A percentile compares a stretch with the other conserved stretches of the same genome.
Conservation (phyloP, 2,113 vertebrate genomes). For the Aleadryas rufinucha region DNA sequence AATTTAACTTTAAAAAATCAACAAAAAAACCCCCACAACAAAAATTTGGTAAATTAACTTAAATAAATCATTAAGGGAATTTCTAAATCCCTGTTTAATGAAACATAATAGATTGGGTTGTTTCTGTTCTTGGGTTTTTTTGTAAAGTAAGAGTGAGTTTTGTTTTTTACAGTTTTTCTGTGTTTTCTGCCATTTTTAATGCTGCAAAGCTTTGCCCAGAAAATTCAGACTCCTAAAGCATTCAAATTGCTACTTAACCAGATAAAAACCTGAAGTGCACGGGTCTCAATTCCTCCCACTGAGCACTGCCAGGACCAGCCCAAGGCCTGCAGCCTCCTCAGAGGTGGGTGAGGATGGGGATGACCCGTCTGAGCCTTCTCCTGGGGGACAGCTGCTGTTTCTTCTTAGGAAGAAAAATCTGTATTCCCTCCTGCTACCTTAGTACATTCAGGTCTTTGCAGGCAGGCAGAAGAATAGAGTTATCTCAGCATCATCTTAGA, state of each 20-base stretch:
- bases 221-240: neutral
- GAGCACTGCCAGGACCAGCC: neutral
- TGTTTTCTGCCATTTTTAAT: neutral
- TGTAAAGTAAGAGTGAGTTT: neutral
- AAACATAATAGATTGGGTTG: neutral
- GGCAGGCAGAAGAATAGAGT: neutral
- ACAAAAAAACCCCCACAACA: neutral
- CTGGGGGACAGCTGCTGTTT: neutral
- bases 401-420: neutral
- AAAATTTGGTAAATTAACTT: neutral
- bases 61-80: neutral
- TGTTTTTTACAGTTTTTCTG: neutral
- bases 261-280: neutral
- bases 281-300: neutral
- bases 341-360: too few species aligned
- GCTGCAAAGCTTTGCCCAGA: neutral
- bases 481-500: neutral
- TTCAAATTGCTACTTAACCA: neutral
- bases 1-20: neutral
- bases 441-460: neutral
- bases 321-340: neutral
- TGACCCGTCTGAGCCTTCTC: neutral
- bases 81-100: conserved; percentile 16
- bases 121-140: neutral
- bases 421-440: neutral